Percentiles rank a stretch among this genome's conserved stretches.
phyloP scores from a whole-genome alignment of 2,888 invertebrate genomes.

The Neoaliturus tenellus region DNA sequence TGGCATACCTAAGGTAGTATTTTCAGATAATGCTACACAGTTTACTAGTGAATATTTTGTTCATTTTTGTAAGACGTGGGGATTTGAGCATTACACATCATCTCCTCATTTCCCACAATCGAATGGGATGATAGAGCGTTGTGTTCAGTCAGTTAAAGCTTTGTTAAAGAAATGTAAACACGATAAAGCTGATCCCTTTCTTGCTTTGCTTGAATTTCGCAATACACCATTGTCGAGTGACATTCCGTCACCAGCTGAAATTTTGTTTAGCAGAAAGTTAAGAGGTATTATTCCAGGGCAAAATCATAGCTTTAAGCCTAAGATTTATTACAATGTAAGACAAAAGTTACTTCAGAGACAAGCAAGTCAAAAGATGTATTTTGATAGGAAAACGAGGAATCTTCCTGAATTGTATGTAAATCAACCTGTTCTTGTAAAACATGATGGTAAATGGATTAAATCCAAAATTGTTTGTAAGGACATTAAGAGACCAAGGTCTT shows the following conservation, averaged over 20 bases:
- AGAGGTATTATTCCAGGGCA: constrained; percentile 18
- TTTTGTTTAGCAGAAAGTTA: constrained; percentile 32
- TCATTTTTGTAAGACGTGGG: constrained; percentile 50
- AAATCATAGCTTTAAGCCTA: not conserved
- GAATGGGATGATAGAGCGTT: constrained; percentile 54
- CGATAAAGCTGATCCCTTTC: constrained; percentile 5
- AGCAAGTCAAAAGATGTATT: constrained; percentile 18
- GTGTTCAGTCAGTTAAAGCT: constrained; percentile 20
- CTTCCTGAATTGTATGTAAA: not conserved
- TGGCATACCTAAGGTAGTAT: constrained; percentile 65
- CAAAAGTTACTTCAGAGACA: constrained; percentile 26
- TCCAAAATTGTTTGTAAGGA: not conserved
- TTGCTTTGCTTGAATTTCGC: constrained; percentile 38
- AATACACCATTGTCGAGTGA: constrained; percentile 42
- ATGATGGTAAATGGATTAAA: constrained; percentile 16
- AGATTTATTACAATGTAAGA: not conserved
- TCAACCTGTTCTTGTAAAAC: constrained; percentile 25
- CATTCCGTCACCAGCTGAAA: constrained; percentile 48
- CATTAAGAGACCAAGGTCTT: not conserved
- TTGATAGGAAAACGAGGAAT: not conserved
- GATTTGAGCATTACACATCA: constrained; percentile 48
- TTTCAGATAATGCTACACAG: constrained; percentile 64
- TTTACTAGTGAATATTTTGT: constrained; percentile 49
- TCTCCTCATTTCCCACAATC: constrained; percentile 56
- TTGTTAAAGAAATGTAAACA: constrained; percentile 41